phyloP scores from a whole-genome alignment of 2,888 invertebrate species.

The Lacanobia wlatinum region DNA sequence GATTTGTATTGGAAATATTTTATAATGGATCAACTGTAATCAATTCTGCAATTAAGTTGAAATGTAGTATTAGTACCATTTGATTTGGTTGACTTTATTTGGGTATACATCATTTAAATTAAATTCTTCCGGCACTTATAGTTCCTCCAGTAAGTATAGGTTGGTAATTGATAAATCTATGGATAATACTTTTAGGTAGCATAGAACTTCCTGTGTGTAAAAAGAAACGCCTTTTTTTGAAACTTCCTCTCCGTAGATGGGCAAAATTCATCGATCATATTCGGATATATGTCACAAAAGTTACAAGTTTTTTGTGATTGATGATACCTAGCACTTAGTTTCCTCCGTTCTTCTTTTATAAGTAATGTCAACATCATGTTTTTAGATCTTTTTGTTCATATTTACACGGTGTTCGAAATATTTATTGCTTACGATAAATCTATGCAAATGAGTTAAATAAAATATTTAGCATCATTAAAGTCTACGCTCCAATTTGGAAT shows the following conservation, averaged over 20 bases:
- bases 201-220: constrained; percentile 8
- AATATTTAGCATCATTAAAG: constrained; percentile 51
- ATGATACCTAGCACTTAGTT: constrained; percentile 59
- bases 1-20: constrained; percentile 23
- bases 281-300: constrained; percentile 62
- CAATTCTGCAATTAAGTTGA: constrained; percentile 16
- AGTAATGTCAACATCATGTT: constrained; percentile 41
- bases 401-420: constrained; percentile 18
- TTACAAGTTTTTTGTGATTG: constrained; percentile 70
- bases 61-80: not conserved
- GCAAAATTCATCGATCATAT: constrained; percentile 72
- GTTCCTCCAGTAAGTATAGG: not conserved
- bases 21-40: constrained; percentile 28
- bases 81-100: constrained; percentile 1
- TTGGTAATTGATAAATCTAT: not conserved
- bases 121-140: not conserved
- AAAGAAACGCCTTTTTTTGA: constrained; percentile 39
- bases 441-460: constrained; percentile 55
- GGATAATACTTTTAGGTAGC: constrained; percentile 1
- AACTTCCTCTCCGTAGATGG: constrained; percentile 55
- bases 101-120: not conserved
- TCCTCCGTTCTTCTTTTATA: constrained; percentile 28
- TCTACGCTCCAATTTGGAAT: constrained; percentile 45
- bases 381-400: constrained; percentile 30
- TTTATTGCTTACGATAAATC: constrained; percentile 48